phyloP scores from a whole-genome alignment of 1,140 invertebrate species.

The Aphidius ervi region DNA sequence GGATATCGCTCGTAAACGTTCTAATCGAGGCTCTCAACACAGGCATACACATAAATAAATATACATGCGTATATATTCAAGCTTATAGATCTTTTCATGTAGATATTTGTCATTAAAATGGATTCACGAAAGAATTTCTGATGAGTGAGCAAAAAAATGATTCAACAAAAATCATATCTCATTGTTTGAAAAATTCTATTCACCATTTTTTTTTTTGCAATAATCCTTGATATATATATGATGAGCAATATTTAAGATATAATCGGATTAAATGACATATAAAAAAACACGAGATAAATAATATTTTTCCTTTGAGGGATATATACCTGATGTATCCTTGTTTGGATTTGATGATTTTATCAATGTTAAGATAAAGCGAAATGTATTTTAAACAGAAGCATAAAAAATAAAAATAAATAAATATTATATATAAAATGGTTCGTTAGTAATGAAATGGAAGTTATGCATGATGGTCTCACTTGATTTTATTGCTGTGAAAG shows the following conservation, averaged over 20 bases:
- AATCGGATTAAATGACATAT: slow-evolving; percentile 9
- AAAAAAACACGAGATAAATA: background rate
- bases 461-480: background rate
- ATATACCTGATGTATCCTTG: background rate
- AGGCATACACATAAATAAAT: slow-evolving; percentile 32
- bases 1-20: slow-evolving; percentile 23
- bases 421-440: too few relatives aligned
- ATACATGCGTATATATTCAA: too few relatives aligned
- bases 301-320: background rate
- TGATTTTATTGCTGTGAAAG: too few relatives aligned
- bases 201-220: slow-evolving; percentile 1
- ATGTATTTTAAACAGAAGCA: too few relatives aligned
- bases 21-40: slow-evolving; percentile 19
- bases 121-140: too few relatives aligned
- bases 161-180: slow-evolving; percentile 1
- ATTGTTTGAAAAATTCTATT: slow-evolving; percentile 1
- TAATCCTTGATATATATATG: slow-evolving; percentile 16
- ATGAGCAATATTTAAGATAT: background rate
- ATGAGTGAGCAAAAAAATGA: too few relatives aligned
- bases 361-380: too few relatives aligned
- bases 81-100: too few relatives aligned
- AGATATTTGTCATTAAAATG: too few relatives aligned
- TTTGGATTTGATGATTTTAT: too few relatives aligned
- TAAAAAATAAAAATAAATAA: too few relatives aligned
- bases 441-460: background rate